These are phyloP conservation scores for Alethe castanea DNA, from an alignment of 2,113 vertebrate species.

Conservation along the genomic window DNA sequence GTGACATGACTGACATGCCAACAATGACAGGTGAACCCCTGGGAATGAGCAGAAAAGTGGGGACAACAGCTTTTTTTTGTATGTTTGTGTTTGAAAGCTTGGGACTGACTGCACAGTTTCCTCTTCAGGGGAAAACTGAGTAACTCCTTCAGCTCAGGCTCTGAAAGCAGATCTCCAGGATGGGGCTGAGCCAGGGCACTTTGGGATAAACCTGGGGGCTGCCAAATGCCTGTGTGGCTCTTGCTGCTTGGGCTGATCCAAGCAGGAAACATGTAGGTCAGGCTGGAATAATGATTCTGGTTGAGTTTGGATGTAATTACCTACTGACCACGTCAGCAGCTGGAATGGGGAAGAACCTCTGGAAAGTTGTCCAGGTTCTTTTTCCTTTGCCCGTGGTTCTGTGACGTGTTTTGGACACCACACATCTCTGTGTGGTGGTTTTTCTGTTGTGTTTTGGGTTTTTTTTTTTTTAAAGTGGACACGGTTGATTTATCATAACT, in stretches of 20 bases:
- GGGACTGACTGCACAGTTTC: neutral
- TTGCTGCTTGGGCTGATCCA: neutral
- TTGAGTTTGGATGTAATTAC: neutral
- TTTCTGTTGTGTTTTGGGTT: neutral
- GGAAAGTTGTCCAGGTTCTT: neutral
- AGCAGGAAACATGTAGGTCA: neutral
- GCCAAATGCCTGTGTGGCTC: neutral
- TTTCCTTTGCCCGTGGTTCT: neutral
- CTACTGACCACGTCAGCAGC: neutral
- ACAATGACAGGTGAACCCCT: rapidly evolving
- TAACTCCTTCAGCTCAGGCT: neutral
- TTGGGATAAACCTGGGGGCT: rapidly evolving
- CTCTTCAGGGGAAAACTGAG: neutral
- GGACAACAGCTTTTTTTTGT: neutral
- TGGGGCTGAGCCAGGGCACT: neutral
- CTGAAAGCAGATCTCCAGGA: neutral
- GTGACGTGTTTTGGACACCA: neutral
- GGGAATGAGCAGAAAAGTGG: neutral
- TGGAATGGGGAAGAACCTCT: neutral
- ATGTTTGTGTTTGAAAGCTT: rapidly evolving
- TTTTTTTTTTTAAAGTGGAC: rapidly evolving
- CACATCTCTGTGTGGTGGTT: too few species aligned
- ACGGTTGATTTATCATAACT: rapidly evolving
- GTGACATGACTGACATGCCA: neutral
- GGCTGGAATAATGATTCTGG: neutral